phyloP scores from a whole-genome alignment of 2,113 vertebrate species.

The Colistium nudipinnis region DNA sequence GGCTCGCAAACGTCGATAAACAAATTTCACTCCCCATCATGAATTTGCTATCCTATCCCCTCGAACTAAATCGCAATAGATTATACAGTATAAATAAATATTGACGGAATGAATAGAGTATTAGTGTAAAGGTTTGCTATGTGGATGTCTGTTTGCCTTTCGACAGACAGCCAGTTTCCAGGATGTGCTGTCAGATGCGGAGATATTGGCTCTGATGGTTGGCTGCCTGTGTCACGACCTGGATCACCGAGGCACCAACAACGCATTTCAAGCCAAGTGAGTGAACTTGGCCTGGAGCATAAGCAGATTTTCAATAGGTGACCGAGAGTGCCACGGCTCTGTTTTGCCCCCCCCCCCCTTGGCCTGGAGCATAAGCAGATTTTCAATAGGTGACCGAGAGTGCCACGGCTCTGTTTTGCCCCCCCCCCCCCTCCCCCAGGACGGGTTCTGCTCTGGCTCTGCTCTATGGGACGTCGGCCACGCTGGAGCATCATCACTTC shows the following conservation, averaged over 20 bases:
- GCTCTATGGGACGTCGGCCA: conserved; percentile 85
- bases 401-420: conserved; percentile 6
- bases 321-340: conserved; percentile 2
- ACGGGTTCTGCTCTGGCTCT: conserved; percentile 83
- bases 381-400: not conserved
- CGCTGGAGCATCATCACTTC: conserved; percentile 86
- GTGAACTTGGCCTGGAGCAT: not conserved
- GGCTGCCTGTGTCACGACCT: conserved; percentile 85
- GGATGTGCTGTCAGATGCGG: conserved; percentile 81
- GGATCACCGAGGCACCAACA: conserved; percentile 86
- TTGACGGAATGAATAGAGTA: not conserved
- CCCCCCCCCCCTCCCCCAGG: conserved; percentile 60
- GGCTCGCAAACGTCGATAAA: not conserved
- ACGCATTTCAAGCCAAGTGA: conserved; percentile 86
- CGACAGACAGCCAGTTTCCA: conserved; percentile 80
- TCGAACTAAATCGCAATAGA: not conserved
- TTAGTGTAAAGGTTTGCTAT: not conserved
- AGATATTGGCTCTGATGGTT: conserved; percentile 84
- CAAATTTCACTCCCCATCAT: not conserved
- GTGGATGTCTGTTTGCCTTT: not conserved
- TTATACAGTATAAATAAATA: not conserved
- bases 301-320: not conserved
- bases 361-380: not conserved
- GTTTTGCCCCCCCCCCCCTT: conserved; percentile 4
- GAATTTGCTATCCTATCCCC: not conserved